Evolutionary conservation across 92 coral and sea anemone species (phyloP).

Genomic region (Porites divaricata): DNA sequence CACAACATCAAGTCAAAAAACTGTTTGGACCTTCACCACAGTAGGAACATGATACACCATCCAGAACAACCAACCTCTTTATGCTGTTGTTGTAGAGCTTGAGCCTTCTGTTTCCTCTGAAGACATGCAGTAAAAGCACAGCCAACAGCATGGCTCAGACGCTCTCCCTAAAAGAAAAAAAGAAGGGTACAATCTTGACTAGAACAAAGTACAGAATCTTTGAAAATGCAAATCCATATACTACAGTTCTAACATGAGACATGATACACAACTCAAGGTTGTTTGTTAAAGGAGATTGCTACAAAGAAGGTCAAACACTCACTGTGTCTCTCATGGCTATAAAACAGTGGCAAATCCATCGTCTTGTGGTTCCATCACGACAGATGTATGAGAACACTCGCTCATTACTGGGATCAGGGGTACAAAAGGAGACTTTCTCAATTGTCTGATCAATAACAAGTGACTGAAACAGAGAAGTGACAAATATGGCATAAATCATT

Average conservation of each 20-base stretch:
- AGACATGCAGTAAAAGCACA: constrained; percentile 99
- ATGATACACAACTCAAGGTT: background rate
- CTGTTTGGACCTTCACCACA: background rate
- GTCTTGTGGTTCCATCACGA: constrained; percentile 96
- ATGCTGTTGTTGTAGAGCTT: constrained; percentile 87
- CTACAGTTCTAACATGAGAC: background rate
- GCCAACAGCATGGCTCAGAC: constrained; percentile 98
- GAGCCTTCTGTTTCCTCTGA: constrained; percentile 96
- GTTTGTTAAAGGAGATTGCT: background rate
- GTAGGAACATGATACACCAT: too few relatives aligned
- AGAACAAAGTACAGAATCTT: background rate
- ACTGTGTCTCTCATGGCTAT: constrained; percentile 95
- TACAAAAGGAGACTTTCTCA: constrained; percentile 98
- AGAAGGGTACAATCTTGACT: background rate
- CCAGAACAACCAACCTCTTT: constrained; percentile 59
- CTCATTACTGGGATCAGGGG: constrained; percentile 98
- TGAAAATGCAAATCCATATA: too few relatives aligned
- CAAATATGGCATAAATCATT: too few relatives aligned
- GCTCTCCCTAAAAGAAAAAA: constrained; percentile 79
- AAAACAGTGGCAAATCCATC: constrained; percentile 99
- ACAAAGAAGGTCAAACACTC: constrained; percentile 24
- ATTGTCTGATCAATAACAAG: constrained; percentile 98
- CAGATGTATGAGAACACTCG: constrained; percentile 96
- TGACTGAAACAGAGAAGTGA: constrained; percentile 66
- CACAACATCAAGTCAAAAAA: too few relatives aligned